These are phyloP conservation scores for Stratiomys singularior DNA, from an alignment of 2,888 invertebrate species.

Conservation along the genomic window DNA sequence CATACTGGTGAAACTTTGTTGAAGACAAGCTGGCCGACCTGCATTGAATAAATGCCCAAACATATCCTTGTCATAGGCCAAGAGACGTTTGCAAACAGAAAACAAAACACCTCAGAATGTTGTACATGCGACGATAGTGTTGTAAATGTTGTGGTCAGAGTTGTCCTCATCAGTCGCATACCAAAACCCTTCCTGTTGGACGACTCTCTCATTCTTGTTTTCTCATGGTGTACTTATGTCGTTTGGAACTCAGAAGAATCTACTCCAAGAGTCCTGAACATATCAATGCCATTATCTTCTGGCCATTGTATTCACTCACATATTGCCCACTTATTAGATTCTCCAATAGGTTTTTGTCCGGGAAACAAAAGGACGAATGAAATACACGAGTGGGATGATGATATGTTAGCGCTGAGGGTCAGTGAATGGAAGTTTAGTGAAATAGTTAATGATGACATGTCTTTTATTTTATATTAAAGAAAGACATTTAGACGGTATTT, in stretches of 20 bases:
- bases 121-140: not conserved
- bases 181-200: not conserved
- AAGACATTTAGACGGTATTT: not conserved
- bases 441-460: constrained; percentile 29
- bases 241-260: constrained; percentile 41
- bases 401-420: constrained; percentile 29
- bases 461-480: not conserved
- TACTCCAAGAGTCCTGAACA: constrained; percentile 42
- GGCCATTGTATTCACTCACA: constrained; percentile 47
- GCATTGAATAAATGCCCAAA: constrained; percentile 7
- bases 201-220: constrained; percentile 20
- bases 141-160: constrained; percentile 37
- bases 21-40: constrained; percentile 31
- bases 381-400: constrained; percentile 35
- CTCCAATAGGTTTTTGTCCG: constrained; percentile 46
- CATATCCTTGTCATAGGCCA: constrained; percentile 8
- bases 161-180: not conserved
- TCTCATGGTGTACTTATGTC: constrained; percentile 27
- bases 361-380: constrained; percentile 33
- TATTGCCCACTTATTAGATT: constrained; percentile 51
- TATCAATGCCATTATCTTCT: constrained; percentile 49
- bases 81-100: constrained; percentile 1
- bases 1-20: constrained; percentile 48
- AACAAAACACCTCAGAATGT: constrained; percentile 41
- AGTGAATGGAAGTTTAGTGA: constrained; percentile 7